Conservation (phyloP, 37 sponge, comb jelly and placozoan species). For the Aplysina aerophoba region DNA sequence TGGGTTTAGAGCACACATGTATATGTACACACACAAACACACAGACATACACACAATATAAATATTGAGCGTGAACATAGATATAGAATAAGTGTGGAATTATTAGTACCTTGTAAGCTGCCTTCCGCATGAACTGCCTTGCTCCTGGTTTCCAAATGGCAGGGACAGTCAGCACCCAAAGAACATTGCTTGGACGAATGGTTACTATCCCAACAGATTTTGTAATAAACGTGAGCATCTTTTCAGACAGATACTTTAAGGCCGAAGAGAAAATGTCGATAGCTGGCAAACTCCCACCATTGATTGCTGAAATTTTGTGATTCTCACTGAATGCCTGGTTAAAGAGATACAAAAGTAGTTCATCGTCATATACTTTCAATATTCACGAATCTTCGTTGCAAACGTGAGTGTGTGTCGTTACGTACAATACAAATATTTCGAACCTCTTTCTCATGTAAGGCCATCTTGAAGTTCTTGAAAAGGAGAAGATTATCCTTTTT, state of each 20-base stretch:
- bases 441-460: background rate
- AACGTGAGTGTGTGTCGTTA: no score
- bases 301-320: background rate
- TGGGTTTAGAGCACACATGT: no score
- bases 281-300: conserved; percentile 17
- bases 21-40: no score
- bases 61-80: no score
- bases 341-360: no score
- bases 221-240: background rate
- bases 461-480: conserved; percentile 22
- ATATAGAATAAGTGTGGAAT: no score
- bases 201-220: background rate
- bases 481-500: background rate
- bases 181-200: background rate
- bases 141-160: conserved; percentile 32
- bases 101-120: conserved; percentile 14
- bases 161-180: conserved; percentile 25
- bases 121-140: conserved; percentile 31
- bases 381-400: no score
- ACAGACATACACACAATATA: no score
- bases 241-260: background rate
- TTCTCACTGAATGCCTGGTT: background rate
- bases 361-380: no score
- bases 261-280: conserved; percentile 7
- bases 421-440: background rate